These are phyloP conservation scores for Hypothenemus hampei DNA, from an alignment of 1,140 invertebrate genomes.

Conservation along the genomic window DNA sequence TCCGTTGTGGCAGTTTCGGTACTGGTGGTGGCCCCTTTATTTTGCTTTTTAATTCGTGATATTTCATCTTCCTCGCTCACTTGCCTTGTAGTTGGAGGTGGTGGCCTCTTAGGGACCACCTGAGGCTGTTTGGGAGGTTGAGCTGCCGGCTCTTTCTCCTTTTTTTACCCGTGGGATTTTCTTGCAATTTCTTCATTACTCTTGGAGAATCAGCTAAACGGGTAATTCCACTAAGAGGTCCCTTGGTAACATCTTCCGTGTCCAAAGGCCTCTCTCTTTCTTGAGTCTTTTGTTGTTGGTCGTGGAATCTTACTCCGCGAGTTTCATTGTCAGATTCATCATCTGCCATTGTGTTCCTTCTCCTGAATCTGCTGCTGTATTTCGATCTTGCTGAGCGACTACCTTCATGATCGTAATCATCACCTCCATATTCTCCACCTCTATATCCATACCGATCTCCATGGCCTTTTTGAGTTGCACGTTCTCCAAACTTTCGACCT, in stretches of 20 bases:
- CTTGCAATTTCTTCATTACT: constrained; percentile 82
- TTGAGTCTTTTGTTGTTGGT: constrained; percentile 49
- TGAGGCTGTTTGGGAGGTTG: constrained; percentile 50
- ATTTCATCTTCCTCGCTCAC: constrained; percentile 88
- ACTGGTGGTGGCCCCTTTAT: constrained; percentile 64
- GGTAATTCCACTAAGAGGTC: constrained; percentile 85
- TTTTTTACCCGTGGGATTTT: constrained; percentile 69
- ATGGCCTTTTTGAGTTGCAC: constrained; percentile 47
- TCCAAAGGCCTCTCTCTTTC: constrained; percentile 77
- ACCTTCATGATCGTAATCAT: constrained; percentile 57
- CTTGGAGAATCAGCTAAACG: constrained; percentile 82
- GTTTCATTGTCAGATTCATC: constrained; percentile 64
- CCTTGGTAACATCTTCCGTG: constrained; percentile 82
- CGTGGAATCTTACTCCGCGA: constrained; percentile 55
- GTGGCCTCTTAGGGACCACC: constrained; percentile 51
- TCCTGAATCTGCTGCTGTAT: constrained; percentile 56
- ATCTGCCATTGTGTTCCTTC: constrained; percentile 52
- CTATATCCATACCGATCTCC: constrained; percentile 49
- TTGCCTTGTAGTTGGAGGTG: constrained; percentile 59
- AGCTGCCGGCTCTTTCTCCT: constrained; percentile 62
- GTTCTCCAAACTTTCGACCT: constrained; percentile 67
- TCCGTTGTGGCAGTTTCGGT: constrained; percentile 54
- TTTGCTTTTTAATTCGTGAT: constrained; percentile 80
- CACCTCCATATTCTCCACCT: constrained; percentile 53
- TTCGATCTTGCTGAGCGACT: constrained; percentile 51